Base-by-base conservation (phyloP, 2,888 invertebrate species). In the Globia sparganii region DNA sequence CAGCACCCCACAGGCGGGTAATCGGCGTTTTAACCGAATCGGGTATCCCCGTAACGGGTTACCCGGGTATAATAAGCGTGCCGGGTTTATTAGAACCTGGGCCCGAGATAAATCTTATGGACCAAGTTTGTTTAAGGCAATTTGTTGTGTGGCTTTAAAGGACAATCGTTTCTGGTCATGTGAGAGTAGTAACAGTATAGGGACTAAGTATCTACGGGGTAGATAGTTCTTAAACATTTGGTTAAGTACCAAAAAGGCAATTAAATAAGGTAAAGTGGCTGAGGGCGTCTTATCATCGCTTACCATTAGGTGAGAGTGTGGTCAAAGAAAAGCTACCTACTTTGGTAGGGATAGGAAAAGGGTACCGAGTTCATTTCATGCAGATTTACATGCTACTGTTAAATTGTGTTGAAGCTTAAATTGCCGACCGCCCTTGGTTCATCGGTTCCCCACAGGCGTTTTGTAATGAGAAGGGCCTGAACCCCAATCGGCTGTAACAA, bases 1-100 rank as follows among this genome's bases (percentile, higher is more conserved):
- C 87, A 67, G 77, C 46, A 61, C 85, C 85, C 87, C 69, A 70
- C 84, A 87, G 87, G 72, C 87, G 83, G 37, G 73, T 82, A 87
- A 87, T 85, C 85, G 77, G 11, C 75, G 77, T 34, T 86, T 77
- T 78, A 87, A 73, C 75, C 69, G 66, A 77, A 85, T 56, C 70
- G 70, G 78, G 78, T 75, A 74, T 58, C 68, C 49, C 71, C 40
- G 53, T 83, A 68, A 77, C 75, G 62, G 83, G 77, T 69, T 77
- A 77, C 72, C 69, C 72, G 83, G 77, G 65, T 59, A 70, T 75
- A 81, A 81, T 81, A 84, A 73, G 70, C 70, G 53, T 28, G 59
- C 81, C 21, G 66, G 71, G 64, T 79, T 84, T 84, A 84, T 70
- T 83, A 80, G 80, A 65, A 59, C 62, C 59, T 34, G 66, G 71